Conservation (phyloP, 1,140 invertebrate genomes). For the Rhopalosiphum maidis region DNA sequence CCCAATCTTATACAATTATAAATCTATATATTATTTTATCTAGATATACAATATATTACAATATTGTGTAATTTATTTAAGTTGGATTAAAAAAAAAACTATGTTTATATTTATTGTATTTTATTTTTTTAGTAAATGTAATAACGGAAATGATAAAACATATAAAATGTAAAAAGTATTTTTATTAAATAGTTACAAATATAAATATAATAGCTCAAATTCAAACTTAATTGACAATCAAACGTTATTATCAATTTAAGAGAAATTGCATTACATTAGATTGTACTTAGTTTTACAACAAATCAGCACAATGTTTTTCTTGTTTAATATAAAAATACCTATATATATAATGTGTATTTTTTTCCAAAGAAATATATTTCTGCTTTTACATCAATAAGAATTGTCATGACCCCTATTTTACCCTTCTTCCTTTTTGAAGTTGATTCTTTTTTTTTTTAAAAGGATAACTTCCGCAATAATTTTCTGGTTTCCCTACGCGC, state of each 20-base stretch:
- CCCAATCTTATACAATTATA: background rate
- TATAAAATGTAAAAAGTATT: background rate
- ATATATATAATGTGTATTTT: background rate
- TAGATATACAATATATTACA: too few species aligned
- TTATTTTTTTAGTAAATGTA: background rate
- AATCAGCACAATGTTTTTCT: background rate
- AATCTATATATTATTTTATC: background rate
- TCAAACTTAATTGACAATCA: background rate
- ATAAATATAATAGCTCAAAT: background rate
- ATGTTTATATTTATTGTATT: background rate
- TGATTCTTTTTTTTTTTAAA: slow-evolving; percentile 32
- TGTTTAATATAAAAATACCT: background rate
- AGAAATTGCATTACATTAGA: background rate
- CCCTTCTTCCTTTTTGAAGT: background rate
- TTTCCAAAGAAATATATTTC: background rate
- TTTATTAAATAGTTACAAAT: background rate
- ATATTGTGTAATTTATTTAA: too few species aligned
- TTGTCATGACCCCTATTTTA: background rate
- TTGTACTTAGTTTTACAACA: background rate
- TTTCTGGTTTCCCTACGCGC: slow-evolving; percentile 16
- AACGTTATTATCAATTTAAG: background rate
- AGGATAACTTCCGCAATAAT: slow-evolving; percentile 51
- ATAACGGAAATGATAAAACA: background rate
- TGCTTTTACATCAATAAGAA: slow-evolving; percentile 18
- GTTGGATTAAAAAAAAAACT: too few species aligned